phyloP scores from a whole-genome alignment of 2,888 invertebrate species.

The Ecdyonurus torrentis region DNA sequence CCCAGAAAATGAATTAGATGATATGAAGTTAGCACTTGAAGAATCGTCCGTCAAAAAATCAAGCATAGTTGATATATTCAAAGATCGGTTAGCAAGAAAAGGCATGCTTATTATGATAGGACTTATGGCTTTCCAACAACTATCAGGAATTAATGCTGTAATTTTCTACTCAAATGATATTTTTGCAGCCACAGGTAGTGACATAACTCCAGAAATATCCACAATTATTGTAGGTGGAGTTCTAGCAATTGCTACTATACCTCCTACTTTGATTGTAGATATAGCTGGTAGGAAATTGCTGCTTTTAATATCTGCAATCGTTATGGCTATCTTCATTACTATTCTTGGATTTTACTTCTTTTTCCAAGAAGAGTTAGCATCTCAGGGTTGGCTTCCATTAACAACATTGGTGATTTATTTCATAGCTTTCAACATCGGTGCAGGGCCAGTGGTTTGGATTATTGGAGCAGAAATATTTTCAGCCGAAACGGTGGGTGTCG shows the following conservation, averaged over 20 bases:
- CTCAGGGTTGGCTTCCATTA: constrained; percentile 26
- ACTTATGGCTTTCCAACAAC: constrained; percentile 28
- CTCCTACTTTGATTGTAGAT: constrained; percentile 25
- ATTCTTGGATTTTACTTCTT: constrained; percentile 18
- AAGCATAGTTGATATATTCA: neutral
- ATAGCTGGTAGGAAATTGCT: constrained; percentile 24
- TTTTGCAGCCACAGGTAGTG: constrained; percentile 22
- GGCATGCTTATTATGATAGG: constrained; percentile 7
- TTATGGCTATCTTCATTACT: constrained; percentile 17
- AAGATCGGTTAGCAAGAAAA: neutral
- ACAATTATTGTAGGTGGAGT: constrained; percentile 26
- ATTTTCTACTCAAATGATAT: constrained; percentile 22
- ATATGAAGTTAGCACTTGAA: constrained; percentile 21
- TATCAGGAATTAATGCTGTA: constrained; percentile 19
- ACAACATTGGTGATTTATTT: constrained; percentile 20
- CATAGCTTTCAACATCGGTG: constrained; percentile 21
- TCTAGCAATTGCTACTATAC: constrained; percentile 25
- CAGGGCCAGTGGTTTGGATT: constrained; percentile 24
- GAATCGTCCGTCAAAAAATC: neutral
- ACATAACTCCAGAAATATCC: constrained; percentile 17
- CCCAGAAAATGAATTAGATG: constrained; percentile 15
- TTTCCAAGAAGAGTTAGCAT: constrained; percentile 28
- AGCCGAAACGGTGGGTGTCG: constrained; percentile 22
- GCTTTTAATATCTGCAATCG: constrained; percentile 22
- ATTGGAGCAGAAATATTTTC: constrained; percentile 26